These are phyloP conservation scores for Centropristis striata DNA, from an alignment of 2,113 vertebrate genomes.

Conservation along the genomic window DNA sequence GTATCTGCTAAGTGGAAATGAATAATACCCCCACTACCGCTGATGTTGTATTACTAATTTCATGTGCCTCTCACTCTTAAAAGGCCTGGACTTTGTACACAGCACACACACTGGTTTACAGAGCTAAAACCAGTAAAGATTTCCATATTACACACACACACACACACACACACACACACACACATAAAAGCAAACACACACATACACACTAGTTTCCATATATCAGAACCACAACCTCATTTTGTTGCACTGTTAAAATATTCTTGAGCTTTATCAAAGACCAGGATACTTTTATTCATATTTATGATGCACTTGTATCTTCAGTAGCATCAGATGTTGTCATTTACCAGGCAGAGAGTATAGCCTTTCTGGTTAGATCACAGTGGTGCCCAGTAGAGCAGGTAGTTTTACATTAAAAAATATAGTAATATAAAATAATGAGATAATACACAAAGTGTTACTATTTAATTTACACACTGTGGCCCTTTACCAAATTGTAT, in stretches of 20 bases:
- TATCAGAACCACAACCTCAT: background rate
- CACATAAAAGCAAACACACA: no score
- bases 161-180: no score
- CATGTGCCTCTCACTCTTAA: background rate
- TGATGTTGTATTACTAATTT: conserved; percentile 1
- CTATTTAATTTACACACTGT: no score
- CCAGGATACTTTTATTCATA: background rate
- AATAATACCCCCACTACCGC: conserved; percentile 1
- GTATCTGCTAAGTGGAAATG: background rate
- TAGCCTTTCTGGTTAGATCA: background rate
- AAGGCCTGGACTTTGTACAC: background rate
- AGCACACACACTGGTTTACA: background rate
- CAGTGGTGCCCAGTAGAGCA: background rate
- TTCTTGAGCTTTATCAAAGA: background rate
- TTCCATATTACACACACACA: background rate
- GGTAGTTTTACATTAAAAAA: background rate
- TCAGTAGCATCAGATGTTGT: no score
- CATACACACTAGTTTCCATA: no score
- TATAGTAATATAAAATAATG: no score
- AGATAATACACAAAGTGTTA: no score
- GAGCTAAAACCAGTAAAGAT: background rate
- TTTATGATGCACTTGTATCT: background rate
- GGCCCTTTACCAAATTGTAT: no score
- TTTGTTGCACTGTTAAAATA: background rate
- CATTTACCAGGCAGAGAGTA: no score